Base-by-base conservation (phyloP, 1,140 invertebrate species). In the Neodiprion virginianus region DNA sequence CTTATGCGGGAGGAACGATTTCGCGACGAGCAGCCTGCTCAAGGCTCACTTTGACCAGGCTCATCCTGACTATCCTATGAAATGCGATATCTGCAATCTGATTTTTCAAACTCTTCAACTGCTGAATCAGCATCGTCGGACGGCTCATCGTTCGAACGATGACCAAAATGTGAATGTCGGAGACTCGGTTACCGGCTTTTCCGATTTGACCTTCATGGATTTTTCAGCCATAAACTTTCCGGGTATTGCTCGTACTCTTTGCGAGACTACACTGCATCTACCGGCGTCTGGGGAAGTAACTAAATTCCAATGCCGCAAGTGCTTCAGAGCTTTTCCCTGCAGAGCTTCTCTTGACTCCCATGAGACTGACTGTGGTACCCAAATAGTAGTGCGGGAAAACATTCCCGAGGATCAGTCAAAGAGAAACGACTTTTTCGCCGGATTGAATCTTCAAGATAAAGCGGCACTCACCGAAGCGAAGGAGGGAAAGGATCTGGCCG, bases 201-300 rank as follows among this genome's bases (percentile, higher is more conserved):
- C 93, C 71, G 94, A 96, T 84, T 85, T 95, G n/a, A 93, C 91
- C 5, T 95, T 94, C 81, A 91, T 94, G 1, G 94, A 96, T 81
- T 96, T 96, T 79, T 93, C 94, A 0, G 92, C 91, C 47, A 89
- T 91, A 67, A 96, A 96, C 82, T 96, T 95, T 80, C 91, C 95
- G 0, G 88, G 94, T 50, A 95, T 96, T 68, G 93, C 94, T 0
- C 91, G 93, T 74, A 90, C 91, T 10, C 90, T 92, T 65, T 95
- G 94, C 85, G 95, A 96, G 79, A 88, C 92, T 67, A 92, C 91
- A 72, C 75, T 92, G 1, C 92, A 94, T 74, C 89, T 91, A 75
- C 87, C 87, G 1, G 90, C 92, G 0, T 90, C 91, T 8, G 91
- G 90, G 7, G 90, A 91, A 50, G 88, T 88, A 17, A 90, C 93